Conservation (phyloP, 1,140 invertebrate genomes). For the Tetragonula clypearis region DNA sequence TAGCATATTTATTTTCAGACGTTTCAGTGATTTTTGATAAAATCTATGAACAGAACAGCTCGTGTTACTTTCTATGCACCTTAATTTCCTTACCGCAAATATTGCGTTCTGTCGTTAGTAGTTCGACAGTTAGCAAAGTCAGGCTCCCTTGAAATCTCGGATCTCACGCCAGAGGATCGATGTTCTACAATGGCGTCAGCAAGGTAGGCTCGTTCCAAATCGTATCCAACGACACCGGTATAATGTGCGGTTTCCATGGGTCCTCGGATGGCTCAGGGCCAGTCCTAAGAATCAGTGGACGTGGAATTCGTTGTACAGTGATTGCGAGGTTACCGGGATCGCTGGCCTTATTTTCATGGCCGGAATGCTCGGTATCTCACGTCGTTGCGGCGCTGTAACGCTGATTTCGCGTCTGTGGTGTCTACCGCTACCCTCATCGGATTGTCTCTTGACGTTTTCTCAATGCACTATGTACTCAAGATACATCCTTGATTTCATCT, state of each 20-base stretch:
- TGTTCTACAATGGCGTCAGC: neutral
- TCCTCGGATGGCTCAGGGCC: neutral
- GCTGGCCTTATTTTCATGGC: neutral
- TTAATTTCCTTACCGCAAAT: too few species aligned
- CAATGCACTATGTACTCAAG: neutral
- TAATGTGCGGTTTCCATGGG: neutral
- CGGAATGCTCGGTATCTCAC: neutral
- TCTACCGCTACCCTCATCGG: neutral
- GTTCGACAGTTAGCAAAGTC: too few species aligned
- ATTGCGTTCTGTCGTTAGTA: too few species aligned
- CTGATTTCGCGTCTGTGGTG: neutral
- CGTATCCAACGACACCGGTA: neutral
- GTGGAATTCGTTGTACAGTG: neutral
- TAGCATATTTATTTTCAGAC: too few species aligned
- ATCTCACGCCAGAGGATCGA: neutral
- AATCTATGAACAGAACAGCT: too few species aligned
- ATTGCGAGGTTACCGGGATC: neutral
- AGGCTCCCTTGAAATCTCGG: too few species aligned
- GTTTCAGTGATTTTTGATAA: too few species aligned
- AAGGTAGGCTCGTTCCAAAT: neutral
- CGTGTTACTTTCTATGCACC: too few species aligned
- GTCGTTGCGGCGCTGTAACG: neutral
- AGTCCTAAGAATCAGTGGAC: neutral
- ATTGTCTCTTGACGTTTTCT: neutral
- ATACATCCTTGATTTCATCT: too few species aligned